phyloP scores from a whole-genome alignment of 2,888 invertebrate genomes.

The Hecatera dysodea region DNA sequence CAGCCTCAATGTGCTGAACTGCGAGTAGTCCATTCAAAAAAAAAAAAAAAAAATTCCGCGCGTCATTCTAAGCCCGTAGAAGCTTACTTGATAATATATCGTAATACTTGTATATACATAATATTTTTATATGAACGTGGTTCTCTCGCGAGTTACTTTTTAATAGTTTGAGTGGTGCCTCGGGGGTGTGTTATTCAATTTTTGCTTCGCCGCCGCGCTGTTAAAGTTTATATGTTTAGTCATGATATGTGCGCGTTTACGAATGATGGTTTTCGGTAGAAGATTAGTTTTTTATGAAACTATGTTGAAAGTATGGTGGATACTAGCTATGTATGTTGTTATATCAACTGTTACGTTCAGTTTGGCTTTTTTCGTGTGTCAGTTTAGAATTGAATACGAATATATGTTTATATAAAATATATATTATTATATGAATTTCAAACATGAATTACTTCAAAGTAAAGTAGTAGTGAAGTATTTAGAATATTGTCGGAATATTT shows the following conservation, averaged over 20 bases:
- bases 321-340: background rate
- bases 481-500: too few relatives aligned
- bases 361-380: too few relatives aligned
- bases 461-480: too few relatives aligned
- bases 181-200: conserved; percentile 75
- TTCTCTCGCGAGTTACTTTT: conserved; percentile 68
- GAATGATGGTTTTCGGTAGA: background rate
- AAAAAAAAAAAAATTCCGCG: too few relatives aligned
- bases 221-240: conserved; percentile 54
- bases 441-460: too few relatives aligned
- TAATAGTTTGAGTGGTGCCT: conserved; percentile 82
- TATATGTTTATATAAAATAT: too few relatives aligned
- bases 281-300: background rate
- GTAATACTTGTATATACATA: conserved; percentile 18
- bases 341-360: background rate
- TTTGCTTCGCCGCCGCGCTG: conserved; percentile 67
- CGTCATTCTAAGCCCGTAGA: too few relatives aligned
- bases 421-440: too few relatives aligned
- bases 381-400: too few relatives aligned
- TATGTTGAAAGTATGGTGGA: background rate
- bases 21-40: too few relatives aligned
- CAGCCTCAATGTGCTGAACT: too few relatives aligned
- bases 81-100: too few relatives aligned
- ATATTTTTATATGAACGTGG: conserved; percentile 51
- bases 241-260: conserved; percentile 27